Percentiles rank a stretch among this genome's conserved stretches.
Evolutionary conservation across 2,888 invertebrate species (phyloP).

Genomic region (Poecilobothrus nobilitatus): DNA sequence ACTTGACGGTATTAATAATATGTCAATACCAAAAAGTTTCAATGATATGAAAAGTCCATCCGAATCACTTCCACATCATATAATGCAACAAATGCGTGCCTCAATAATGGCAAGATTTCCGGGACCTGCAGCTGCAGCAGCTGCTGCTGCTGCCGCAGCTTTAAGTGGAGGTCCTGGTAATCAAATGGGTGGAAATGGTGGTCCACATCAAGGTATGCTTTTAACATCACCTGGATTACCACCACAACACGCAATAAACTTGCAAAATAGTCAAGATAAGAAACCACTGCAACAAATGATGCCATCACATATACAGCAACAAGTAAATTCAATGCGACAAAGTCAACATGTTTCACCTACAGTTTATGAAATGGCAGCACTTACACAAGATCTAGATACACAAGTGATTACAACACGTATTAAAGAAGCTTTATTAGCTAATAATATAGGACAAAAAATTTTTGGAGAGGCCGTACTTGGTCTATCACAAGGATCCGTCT

Average conservation of each 20-base stretch:
- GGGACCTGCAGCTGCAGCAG: slow-evolving; percentile 20
- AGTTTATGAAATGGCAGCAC: slow-evolving; percentile 94
- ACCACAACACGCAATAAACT: slow-evolving; percentile 61
- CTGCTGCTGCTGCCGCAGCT: slow-evolving; percentile 36
- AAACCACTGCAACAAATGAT: slow-evolving; percentile 46
- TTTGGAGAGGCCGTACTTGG: slow-evolving; percentile 97
- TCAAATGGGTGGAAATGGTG: not conserved
- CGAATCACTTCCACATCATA: slow-evolving; percentile 55
- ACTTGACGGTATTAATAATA: slow-evolving; percentile 56
- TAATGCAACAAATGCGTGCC: slow-evolving; percentile 50
- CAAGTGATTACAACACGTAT: slow-evolving; percentile 93
- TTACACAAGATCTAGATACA: slow-evolving; percentile 93
- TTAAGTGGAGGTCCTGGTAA: not conserved
- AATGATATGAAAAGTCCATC: slow-evolving; percentile 68
- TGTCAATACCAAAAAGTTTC: slow-evolving; percentile 60
- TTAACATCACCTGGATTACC: slow-evolving; percentile 69
- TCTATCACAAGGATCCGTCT: slow-evolving; percentile 92
- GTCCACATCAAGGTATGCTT: slow-evolving; percentile 52
- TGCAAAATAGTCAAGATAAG: slow-evolving; percentile 56
- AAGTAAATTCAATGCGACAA: slow-evolving; percentile 61
- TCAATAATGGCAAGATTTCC: slow-evolving; percentile 43
- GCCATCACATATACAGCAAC: slow-evolving; percentile 58
- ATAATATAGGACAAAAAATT: slow-evolving; percentile 96
- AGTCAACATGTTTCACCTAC: slow-evolving; percentile 87
- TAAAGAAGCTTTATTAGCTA: slow-evolving; percentile 90